Base-by-base conservation (phyloP, 2,113 vertebrate species). In the Thinocorus orbignyianus region DNA sequence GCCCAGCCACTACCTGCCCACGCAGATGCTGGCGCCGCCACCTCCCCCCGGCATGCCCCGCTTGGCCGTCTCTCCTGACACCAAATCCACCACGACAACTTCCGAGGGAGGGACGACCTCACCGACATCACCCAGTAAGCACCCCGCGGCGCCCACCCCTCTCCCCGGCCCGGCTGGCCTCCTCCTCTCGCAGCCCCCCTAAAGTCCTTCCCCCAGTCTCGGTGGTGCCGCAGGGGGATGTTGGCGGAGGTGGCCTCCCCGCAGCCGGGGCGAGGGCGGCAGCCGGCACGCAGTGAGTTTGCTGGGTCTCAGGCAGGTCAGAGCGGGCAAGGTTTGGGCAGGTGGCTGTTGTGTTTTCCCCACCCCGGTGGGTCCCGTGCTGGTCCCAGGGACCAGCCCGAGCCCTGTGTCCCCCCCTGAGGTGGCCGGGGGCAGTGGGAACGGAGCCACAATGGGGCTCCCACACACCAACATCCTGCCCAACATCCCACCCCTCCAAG, bases 101-200 rank as follows among this genome's bases (percentile, higher is more conserved):
- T 98, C 99, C 94, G 99, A 99, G 66, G 98, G 98, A 95, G 98
- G 98, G 92, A 97, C 98, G 94, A 97, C 98, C 94, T 99, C 99
- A 71, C 99, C 98, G 90, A 98, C 99, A 61, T 99, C 99, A 94
- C 99, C 99, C 97, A 99, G 99, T 99, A 98, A 99, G 99, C 98
- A 96, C 95, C 96, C 93, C 18, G 93, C 58, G 81, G 96, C 91
- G 73, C 96, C 96, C 80, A 76, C 78, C 91, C 94, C 69, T 82
- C 93, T 93, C 87, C 88, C 88, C 72, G 92, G 95, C 89, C 86
- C 82, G 95, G 94, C 52, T 44, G 80, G 81, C 90, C 82, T 95
- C 88, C 92, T 88, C 70, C 58, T 89, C 94, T 92, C 6, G 3
- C 93, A 91, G 51, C 57, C 80, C 79, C 39, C 30, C 39, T 14